These are phyloP conservation scores for Chelidonichthys spinosus DNA, from an alignment of 2,797 vertebrate genomes.

Conservation along the genomic window DNA sequence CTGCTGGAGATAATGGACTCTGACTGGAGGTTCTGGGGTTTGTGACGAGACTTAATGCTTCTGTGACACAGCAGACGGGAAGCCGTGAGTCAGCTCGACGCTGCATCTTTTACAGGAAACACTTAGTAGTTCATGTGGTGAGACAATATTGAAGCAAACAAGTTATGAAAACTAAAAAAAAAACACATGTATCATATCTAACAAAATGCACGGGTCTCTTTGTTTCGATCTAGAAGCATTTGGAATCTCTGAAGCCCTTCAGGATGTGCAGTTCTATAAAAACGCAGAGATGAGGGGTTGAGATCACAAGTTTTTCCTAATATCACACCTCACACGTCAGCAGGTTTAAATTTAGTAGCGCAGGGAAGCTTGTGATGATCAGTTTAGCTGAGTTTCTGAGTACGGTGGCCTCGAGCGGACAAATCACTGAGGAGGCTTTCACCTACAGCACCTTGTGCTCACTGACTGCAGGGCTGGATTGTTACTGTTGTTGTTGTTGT, in stretches of 20 bases:
- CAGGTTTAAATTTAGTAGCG: constrained; percentile 3
- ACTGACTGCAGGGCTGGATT: constrained; percentile 12
- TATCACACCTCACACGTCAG: neutral
- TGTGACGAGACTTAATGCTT: neutral
- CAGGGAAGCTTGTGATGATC: constrained; percentile 40
- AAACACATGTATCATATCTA: too few species aligned
- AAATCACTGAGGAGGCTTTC: constrained; percentile 1
- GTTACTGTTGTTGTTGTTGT: neutral
- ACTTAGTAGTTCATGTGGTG: neutral
- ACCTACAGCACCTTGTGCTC: neutral
- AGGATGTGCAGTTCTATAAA: neutral
- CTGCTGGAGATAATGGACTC: too few species aligned
- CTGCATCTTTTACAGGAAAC: neutral
- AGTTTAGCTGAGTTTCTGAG: neutral
- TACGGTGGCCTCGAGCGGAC: constrained; percentile 16
- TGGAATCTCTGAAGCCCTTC: neutral
- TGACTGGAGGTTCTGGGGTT: too few species aligned
- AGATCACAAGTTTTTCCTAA: constrained; percentile 39
- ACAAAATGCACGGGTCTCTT: too few species aligned
- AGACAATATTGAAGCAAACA: too few species aligned
- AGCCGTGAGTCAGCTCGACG: constrained; percentile 24
- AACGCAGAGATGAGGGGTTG: neutral
- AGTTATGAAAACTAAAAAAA: too few species aligned
- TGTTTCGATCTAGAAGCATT: too few species aligned
- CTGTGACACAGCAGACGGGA: neutral